A percentile compares a stretch with the other conserved stretches of the same genome.
phyloP scores from a whole-genome alignment of 2,888 invertebrate species.

The Pteria penguin region DNA sequence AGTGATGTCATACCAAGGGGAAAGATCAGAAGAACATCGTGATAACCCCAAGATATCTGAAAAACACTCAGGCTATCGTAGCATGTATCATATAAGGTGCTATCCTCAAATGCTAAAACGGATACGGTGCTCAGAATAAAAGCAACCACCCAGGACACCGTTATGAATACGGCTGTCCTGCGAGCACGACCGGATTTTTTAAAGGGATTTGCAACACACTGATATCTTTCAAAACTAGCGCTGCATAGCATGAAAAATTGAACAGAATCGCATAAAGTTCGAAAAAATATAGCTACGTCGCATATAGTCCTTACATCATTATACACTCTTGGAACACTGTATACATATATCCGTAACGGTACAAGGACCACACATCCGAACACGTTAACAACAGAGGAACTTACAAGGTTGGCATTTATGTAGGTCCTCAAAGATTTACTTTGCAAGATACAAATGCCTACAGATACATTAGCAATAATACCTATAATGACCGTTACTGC shows the following conservation, averaged over 20 bases:
- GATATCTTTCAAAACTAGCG: slow-evolving; percentile 68
- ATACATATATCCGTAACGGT: slow-evolving; percentile 54
- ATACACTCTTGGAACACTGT: slow-evolving; percentile 1
- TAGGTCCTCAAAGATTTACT: slow-evolving; percentile 50
- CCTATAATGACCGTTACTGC: slow-evolving; percentile 24
- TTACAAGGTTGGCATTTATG: slow-evolving; percentile 59
- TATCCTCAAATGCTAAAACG: slow-evolving; percentile 42
- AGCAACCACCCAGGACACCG: slow-evolving; percentile 47
- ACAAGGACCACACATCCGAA: slow-evolving; percentile 54
- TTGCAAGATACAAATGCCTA: slow-evolving; percentile 32
- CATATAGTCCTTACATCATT: slow-evolving; percentile 33
- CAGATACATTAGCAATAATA: slow-evolving; percentile 24
- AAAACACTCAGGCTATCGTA: background rate
- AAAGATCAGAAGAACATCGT: slow-evolving; percentile 38
- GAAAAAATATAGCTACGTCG: slow-evolving; percentile 51
- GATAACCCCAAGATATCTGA: slow-evolving; percentile 18
- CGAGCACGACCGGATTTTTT: slow-evolving; percentile 47
- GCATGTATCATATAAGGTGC: slow-evolving; percentile 37
- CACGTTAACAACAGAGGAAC: slow-evolving; percentile 53
- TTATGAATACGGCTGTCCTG: slow-evolving; percentile 41
- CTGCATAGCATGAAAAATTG: slow-evolving; percentile 60
- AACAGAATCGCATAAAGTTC: slow-evolving; percentile 57
- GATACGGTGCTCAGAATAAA: slow-evolving; percentile 36
- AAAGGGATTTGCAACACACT: slow-evolving; percentile 68
- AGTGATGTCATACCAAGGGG: slow-evolving; percentile 53